Evolutionary conservation across 2,113 vertebrate genomes (phyloP), one percentile per base, ranked within the genome.

Genomic region (Falcunculus frontatus): DNA sequence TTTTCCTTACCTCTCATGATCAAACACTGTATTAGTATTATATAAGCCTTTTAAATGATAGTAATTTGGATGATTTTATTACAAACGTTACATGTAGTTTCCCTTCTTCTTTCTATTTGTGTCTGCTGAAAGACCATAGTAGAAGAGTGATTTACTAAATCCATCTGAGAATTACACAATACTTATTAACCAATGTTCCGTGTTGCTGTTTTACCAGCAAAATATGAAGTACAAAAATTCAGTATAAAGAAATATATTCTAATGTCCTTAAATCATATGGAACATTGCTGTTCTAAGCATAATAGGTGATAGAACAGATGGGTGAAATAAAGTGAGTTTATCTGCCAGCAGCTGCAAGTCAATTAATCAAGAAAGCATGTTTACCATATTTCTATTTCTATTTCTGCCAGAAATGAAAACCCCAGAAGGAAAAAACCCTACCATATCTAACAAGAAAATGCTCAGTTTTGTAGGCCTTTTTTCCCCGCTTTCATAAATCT

Each of bases 291-390:
- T 76, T 60, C 53, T 82, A 93, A 89, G 90, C 1, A 2, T 91
- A 84, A 89, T 42, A 91, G 89, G 50, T 89, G 39, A 65, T 65
- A 49, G 59, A 93, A 79, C 65, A 91, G 68, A 73, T 90, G 90
- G 68, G 59, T 89, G 79, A 96, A 95, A 91, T 77, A 95, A 94
- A 33, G 46, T 74, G 90, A 84, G 72, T 93, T 94, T 91, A 80
- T 83, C 76, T 69, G 39, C 49, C 13, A 16, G 59, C 68, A 96
- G 53, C 60, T 22, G 16, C 41, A 83, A 90, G 62, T 64, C 78
- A 93, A 63, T 95, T 93, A 94, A 92, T 91, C 72, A 60, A 50
- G 64, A 50, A 89, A 72, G n/a, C 67, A 57, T 5, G 1, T 78
- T 93, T 79, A 57, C 70, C 55, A 50, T 84, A 84, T 92, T 94